Percentiles rank a stretch among this genome's conserved stretches.
phyloP scores from a whole-genome alignment of 2,113 vertebrate genomes.

The Hippolais icterina region DNA sequence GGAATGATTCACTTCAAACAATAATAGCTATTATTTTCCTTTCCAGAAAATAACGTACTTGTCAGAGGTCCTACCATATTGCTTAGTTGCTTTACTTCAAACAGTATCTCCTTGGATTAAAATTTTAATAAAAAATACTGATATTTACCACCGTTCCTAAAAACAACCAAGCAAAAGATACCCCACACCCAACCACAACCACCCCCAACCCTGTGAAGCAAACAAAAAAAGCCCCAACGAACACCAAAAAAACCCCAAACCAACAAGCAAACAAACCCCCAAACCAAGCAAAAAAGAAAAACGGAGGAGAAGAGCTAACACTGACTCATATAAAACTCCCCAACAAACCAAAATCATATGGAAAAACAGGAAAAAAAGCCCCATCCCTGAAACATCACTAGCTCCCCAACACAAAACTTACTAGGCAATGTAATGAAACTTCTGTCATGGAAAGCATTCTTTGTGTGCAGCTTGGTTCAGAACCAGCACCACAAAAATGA shows the following conservation, averaged over 20 bases:
- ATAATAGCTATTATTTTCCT: not conserved
- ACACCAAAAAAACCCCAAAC: not conserved
- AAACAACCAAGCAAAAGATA: not conserved
- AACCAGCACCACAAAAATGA: not conserved
- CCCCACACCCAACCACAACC: not conserved
- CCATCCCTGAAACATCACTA: not conserved
- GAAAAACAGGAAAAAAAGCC: not conserved
- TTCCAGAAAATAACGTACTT: not conserved
- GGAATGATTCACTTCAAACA: not conserved
- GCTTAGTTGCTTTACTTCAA: not conserved
- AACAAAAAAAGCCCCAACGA: not conserved
- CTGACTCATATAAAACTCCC: accelerated
- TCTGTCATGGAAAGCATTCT: not conserved
- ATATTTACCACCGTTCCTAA: not conserved
- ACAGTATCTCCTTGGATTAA: not conserved
- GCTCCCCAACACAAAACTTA: not conserved
- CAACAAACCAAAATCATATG: not conserved
- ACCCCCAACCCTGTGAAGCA: not conserved
- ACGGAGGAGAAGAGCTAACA: accelerated
- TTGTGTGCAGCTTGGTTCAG: not conserved
- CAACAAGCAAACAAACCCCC: not conserved
- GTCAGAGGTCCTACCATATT: not conserved
- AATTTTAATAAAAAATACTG: not conserved
- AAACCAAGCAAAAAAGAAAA: not conserved
- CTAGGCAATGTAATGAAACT: not conserved